Base-by-base conservation (phyloP, 2,113 vertebrate species). In the Agapornis roseicollis region DNA sequence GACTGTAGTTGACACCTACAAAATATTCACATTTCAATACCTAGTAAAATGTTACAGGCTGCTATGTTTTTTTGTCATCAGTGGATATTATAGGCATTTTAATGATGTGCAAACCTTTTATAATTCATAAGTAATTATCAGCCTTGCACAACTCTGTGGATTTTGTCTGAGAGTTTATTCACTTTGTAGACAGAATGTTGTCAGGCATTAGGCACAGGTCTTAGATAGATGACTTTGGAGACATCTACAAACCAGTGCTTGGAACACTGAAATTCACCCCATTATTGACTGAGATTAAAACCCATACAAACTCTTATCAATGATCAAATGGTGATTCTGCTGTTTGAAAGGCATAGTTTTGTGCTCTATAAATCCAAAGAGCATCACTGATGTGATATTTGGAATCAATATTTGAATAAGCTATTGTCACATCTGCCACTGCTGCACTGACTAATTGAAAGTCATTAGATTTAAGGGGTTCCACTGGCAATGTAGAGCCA, bases 381-480 rank as follows among this genome's bases (percentile, higher is more conserved):
- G 49, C 52, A 37, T 94, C 65, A 46, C 73, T 87, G 49, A 50
- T 31, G 29, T 9, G 13, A 79, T 87, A 56, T 93, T 90, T 84
- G 83, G 80, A 72, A 92, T 95, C 94, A 76, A 96, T 96, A 89
- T 93, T 72, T 92, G 90, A 87, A 90, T 93, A 87, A 94, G 77
- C 72, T 94, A 56, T 94, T 95, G 92, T 87, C 92, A 96, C 83
- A 90, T 94, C 94, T 95, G 95, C 89, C 89, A 87, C 71, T 94
- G 66, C 56, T 76, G 73, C 70, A 74, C 19, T 61, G 85, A 93
- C 28, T 89, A 93, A 92, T 90, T 93, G 61, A 72, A 96, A 94
- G 72, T 87, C 85, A 72, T 95, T 95, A 53, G 15, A 90, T 96
- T 93, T 87, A 84, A 89, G 70, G 82, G 80, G 41, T 89, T 89